Percentiles rank a stretch among this genome's conserved stretches.
Conservation (phyloP, 2,797 vertebrate genomes). For the Channa striata region DNA sequence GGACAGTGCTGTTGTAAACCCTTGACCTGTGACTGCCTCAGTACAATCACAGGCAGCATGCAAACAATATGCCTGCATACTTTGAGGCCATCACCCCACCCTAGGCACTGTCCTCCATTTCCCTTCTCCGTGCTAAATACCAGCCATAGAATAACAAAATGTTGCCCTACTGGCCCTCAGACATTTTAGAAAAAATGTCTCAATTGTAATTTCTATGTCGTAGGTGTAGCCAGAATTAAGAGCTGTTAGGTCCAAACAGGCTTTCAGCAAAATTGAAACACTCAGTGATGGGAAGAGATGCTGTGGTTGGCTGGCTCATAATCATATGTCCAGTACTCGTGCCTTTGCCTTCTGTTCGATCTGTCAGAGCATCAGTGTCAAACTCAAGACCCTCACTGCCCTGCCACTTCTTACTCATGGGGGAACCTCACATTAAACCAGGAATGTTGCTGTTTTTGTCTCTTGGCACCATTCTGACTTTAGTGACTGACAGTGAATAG, state of each 20-base stretch:
- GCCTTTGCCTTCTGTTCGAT: slow-evolving; percentile 68
- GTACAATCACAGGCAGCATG: slow-evolving; percentile 65
- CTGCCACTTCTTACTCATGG: slow-evolving; percentile 5
- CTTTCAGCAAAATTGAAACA: slow-evolving; percentile 54
- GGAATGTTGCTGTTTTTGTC: slow-evolving; percentile 14
- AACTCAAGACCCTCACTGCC: slow-evolving; percentile 11
- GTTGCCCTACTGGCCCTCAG: slow-evolving; percentile 43
- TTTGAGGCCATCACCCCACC: slow-evolving; percentile 60
- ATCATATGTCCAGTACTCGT: slow-evolving; percentile 64
- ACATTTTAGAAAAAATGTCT: slow-evolving; percentile 43
- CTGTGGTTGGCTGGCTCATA: slow-evolving; percentile 57
- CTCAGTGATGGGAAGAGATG: slow-evolving; percentile 40
- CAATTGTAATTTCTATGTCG: slow-evolving; percentile 33
- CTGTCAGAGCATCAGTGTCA: slow-evolving; percentile 41
- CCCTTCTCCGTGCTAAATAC: slow-evolving; percentile 52
- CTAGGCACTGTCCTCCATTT: slow-evolving; percentile 39
- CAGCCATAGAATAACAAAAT: slow-evolving; percentile 61
- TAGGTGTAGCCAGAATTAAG: slow-evolving; percentile 49
- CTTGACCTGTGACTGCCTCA: slow-evolving; percentile 63
- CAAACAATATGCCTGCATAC: slow-evolving; percentile 63
- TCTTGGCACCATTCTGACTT: slow-evolving; percentile 19
- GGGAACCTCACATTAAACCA: slow-evolving; percentile 23
- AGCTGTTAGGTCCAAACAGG: slow-evolving; percentile 47
- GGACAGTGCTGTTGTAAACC: slow-evolving; percentile 56
- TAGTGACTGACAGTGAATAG: slow-evolving; percentile 35